phyloP scores from a whole-genome alignment of 2,888 invertebrate genomes.

The Pogonocherus hispidulus region DNA sequence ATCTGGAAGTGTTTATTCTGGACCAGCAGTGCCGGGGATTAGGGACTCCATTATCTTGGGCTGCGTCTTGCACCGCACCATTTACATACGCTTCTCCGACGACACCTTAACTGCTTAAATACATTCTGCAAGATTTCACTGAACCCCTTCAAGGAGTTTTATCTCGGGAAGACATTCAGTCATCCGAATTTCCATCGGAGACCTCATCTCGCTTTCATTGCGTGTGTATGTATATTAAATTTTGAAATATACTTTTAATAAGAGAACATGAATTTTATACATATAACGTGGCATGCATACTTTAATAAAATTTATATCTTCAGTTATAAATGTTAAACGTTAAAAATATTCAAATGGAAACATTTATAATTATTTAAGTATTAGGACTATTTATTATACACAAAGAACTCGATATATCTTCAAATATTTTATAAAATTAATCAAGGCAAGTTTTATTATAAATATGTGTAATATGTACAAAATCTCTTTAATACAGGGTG shows the following conservation, averaged over 20 bases:
- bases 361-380: no score
- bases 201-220: constrained; percentile 28
- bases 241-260: not conserved
- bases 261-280: not conserved
- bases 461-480: no score
- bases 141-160: constrained; percentile 41
- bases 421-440: no score
- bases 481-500: no score
- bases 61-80: constrained; percentile 58
- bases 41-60: constrained; percentile 62
- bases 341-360: no score
- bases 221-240: not conserved
- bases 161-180: constrained; percentile 49
- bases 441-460: no score
- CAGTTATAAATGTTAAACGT: no score
- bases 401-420: no score
- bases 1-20: constrained; percentile 61
- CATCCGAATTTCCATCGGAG: constrained; percentile 43
- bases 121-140: constrained; percentile 44
- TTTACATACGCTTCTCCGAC: constrained; percentile 56
- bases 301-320: no score
- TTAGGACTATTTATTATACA: no score
- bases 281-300: no score
- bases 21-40: constrained; percentile 59
- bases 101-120: constrained; percentile 50